These are phyloP conservation scores for Desoria tigrina DNA, from an alignment of 2,888 invertebrate genomes.

Conservation along the genomic window DNA sequence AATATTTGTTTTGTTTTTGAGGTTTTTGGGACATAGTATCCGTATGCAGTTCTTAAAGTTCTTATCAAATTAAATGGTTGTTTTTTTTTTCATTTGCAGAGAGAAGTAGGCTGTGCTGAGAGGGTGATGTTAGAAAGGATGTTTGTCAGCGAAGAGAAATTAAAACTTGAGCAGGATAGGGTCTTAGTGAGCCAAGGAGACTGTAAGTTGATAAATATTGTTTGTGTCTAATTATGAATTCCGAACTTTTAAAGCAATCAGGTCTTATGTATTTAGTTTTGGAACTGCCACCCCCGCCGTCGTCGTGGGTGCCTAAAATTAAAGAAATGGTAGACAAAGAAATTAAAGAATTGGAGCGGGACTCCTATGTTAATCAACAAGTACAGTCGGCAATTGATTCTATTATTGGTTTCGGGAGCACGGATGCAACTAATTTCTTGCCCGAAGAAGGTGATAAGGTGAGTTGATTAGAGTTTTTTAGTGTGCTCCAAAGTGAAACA, in stretches of 20 bases:
- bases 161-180: conserved; percentile 43
- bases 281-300: conserved; percentile 50
- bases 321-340: conserved; percentile 52
- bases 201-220: conserved; percentile 33
- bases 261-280: conserved; percentile 49
- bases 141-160: conserved; percentile 52
- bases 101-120: conserved; percentile 51
- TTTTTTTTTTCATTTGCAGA: conserved; percentile 37
- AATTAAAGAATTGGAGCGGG: conserved; percentile 51
- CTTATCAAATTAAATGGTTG: not conserved
- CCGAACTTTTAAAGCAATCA: not conserved
- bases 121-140: conserved; percentile 53
- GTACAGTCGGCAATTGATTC: conserved; percentile 54
- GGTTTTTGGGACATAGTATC: not conserved
- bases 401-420: conserved; percentile 48
- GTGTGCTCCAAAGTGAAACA: not conserved
- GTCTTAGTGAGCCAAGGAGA: conserved; percentile 48
- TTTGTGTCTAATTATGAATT: conserved; percentile 2
- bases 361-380: conserved; percentile 52
- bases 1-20: conserved; percentile 10
- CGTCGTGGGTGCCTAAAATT: conserved; percentile 49
- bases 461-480: too few relatives aligned
- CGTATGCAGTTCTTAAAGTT: too few relatives aligned
- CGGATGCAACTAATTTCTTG: conserved; percentile 36
- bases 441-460: conserved; percentile 50